Conservation (phyloP, 2,113 vertebrate species). For the Pangasianodon hypophthalmus region DNA sequence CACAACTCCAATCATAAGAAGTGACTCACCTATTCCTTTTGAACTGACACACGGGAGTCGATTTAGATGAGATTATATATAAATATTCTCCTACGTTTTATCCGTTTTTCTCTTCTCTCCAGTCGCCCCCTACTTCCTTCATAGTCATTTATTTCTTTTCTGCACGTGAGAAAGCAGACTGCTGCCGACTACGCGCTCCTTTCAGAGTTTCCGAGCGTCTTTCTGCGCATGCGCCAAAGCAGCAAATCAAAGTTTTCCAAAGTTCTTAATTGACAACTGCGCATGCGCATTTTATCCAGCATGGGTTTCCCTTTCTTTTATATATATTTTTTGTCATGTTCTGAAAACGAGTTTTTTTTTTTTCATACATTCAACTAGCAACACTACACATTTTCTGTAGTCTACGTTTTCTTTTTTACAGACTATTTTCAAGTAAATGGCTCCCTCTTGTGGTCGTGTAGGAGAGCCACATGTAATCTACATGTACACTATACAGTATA, state of each 20-base stretch:
- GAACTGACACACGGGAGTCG: background rate
- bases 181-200: background rate
- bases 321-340: background rate
- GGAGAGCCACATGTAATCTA: too few relatives aligned
- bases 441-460: slow-evolving; percentile 33
- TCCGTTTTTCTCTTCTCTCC: background rate
- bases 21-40: slow-evolving; percentile 33
- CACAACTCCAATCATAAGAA: background rate
- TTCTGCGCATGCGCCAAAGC: slow-evolving; percentile 19
- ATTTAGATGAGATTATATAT: too few relatives aligned
- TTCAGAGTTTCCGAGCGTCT: background rate
- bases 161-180: background rate
- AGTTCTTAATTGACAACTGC: slow-evolving; percentile 22
- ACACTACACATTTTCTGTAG: background rate
- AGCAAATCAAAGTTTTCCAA: background rate
- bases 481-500: background rate
- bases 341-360: too few relatives aligned
- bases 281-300: background rate
- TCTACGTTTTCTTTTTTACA: background rate
- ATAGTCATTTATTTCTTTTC: background rate
- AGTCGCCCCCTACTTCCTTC: slow-evolving; percentile 1
- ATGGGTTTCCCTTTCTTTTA: background rate
- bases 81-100: background rate
- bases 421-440: background rate
- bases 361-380: background rate